These are phyloP conservation scores for Sialis lutaria DNA, from an alignment of 2,888 invertebrate species.

Conservation along the genomic window DNA sequence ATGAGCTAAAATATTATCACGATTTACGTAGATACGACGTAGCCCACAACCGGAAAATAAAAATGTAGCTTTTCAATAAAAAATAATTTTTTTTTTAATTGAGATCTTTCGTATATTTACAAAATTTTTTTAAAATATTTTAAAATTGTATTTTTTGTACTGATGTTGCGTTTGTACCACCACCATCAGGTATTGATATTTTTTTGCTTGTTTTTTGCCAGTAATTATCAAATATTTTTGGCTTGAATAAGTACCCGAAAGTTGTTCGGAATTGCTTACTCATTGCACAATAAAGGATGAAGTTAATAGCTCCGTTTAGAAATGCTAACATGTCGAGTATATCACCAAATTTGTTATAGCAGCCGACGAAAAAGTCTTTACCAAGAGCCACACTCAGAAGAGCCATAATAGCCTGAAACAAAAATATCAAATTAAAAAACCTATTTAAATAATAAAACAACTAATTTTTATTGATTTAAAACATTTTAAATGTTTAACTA, in stretches of 20 bases:
- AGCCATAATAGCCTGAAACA: conserved; percentile 31
- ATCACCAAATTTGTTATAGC: conserved; percentile 70
- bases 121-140: too few relatives aligned
- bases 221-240: neutral
- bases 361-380: conserved; percentile 56
- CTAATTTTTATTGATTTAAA: too few relatives aligned
- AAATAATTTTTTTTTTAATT: too few relatives aligned
- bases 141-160: neutral
- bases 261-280: conserved; percentile 79
- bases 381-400: conserved; percentile 44
- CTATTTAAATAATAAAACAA: too few relatives aligned
- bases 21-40: too few relatives aligned
- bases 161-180: neutral
- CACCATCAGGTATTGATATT: neutral
- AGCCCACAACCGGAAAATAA: too few relatives aligned
- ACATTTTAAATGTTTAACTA: too few relatives aligned
- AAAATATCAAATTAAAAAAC: too few relatives aligned
- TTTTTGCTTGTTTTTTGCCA: neutral
- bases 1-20: too few relatives aligned
- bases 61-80: too few relatives aligned
- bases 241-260: conserved; percentile 50
- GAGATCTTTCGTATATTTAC: too few relatives aligned
- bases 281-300: conserved; percentile 87
- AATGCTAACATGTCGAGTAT: conserved; percentile 80
- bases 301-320: conserved; percentile 83